phyloP scores from a whole-genome alignment of 2,888 invertebrate species.

The Ischnus inquisitorius region DNA sequence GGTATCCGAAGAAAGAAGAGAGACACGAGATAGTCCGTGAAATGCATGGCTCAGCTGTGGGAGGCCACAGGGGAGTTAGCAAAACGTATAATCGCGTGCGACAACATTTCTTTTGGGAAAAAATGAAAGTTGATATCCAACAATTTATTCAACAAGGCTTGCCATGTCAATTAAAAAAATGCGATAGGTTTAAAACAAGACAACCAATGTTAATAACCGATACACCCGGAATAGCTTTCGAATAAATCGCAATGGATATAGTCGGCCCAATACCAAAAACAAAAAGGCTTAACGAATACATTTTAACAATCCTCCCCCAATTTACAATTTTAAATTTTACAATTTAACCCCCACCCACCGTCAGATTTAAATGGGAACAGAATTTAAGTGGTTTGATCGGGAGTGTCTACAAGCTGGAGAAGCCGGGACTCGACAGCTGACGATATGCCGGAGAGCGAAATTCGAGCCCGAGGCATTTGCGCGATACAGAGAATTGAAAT shows the following conservation, averaged over 20 bases:
- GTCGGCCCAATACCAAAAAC: no score
- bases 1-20: constrained; percentile 15
- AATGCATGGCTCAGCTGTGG: constrained; percentile 16
- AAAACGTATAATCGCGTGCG: constrained; percentile 56
- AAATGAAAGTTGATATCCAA: constrained; percentile 58
- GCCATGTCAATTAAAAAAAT: constrained; percentile 58
- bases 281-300: constrained; percentile 33
- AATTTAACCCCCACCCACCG: no score
- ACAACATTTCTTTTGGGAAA: constrained; percentile 47
- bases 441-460: no score
- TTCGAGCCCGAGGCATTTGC: no score
- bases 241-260: constrained; percentile 40
- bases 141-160: constrained; percentile 20
- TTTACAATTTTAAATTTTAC: no score
- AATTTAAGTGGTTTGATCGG: no score
- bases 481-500: no score
- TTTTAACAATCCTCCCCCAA: no score
- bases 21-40: constrained; percentile 40
- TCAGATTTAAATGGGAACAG: no score
- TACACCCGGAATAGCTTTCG: constrained; percentile 52
- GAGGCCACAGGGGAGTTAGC: constrained; percentile 46
- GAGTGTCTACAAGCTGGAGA: no score
- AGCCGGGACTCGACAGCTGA: no score
- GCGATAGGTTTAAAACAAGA: constrained; percentile 49
- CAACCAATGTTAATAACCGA: constrained; percentile 62